Percentiles rank a stretch among this genome's conserved stretches.
These are phyloP conservation scores for Typhlomys cinereus DNA, from an alignment of 2,113 vertebrate species.

Conservation along the genomic window DNA sequence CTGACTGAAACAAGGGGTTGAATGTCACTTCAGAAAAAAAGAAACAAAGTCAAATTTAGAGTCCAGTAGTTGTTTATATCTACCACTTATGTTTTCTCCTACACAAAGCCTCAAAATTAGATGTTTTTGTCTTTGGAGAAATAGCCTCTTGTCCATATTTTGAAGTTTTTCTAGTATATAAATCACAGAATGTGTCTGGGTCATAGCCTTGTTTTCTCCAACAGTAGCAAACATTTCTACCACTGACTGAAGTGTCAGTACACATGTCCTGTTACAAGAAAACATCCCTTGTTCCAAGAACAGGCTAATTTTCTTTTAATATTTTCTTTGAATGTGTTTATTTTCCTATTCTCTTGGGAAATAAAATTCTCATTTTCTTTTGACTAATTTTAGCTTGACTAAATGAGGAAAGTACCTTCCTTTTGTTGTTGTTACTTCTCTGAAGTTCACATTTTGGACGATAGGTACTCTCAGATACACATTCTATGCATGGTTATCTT, in stretches of 20 bases:
- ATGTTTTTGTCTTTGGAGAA: conserved; percentile 34
- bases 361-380: conserved; percentile 51
- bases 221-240: conserved; percentile 39
- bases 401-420: not conserved
- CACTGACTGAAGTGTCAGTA: not conserved
- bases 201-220: not conserved
- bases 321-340: conserved; percentile 35
- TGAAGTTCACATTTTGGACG: not conserved
- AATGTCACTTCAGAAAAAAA: not conserved
- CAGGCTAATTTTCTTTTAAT: conserved; percentile 41
- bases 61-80: not conserved
- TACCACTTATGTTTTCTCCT: not conserved
- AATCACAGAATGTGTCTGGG: not conserved
- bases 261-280: conserved; percentile 34
- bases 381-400: conserved; percentile 47
- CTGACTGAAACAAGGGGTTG: not conserved
- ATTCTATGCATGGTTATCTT: conserved; percentile 3
- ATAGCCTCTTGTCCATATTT: not conserved
- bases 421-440: not conserved
- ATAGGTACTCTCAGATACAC: conserved; percentile 1
- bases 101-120: conserved; percentile 25
- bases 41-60: not conserved
- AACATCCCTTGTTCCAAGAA: conserved; percentile 25
- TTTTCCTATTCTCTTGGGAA: conserved; percentile 33
- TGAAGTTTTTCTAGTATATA: not conserved